Evolutionary conservation across 2,888 invertebrate species (phyloP).

Genomic region (Cryptophagus acutangulus): DNA sequence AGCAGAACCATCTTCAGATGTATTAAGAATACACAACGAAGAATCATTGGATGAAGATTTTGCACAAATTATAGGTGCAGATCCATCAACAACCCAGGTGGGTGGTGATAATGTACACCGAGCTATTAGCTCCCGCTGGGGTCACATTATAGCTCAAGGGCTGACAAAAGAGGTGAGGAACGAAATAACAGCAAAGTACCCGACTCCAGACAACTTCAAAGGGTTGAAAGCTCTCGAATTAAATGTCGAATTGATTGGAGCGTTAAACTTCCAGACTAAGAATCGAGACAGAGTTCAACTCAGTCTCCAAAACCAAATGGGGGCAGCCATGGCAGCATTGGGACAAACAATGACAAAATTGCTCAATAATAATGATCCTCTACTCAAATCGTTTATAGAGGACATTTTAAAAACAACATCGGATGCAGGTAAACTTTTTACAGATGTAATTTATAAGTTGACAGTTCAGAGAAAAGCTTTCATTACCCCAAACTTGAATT

Average conservation of each 20-base stretch:
- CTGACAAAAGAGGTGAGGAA: neutral
- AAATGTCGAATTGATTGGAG: neutral
- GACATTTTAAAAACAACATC: neutral
- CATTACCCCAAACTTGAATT: neutral
- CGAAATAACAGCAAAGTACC: neutral
- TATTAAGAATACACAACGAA: neutral
- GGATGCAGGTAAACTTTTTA: neutral
- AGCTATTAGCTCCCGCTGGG: neutral
- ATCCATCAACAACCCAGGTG: neutral
- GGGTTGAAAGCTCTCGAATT: neutral
- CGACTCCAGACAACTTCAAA: neutral
- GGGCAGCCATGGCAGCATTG: neutral
- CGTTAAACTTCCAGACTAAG: neutral
- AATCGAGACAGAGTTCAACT: neutral
- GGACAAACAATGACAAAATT: neutral
- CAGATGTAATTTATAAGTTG: neutral
- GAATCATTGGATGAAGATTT: neutral
- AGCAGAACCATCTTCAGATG: neutral
- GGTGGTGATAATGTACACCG: neutral
- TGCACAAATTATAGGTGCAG: neutral
- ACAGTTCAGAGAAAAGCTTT: neutral
- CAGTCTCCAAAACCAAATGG: neutral
- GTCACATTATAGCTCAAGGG: neutral
- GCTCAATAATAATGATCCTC: neutral
- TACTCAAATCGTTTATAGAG: neutral